Percentiles rank a stretch among this genome's conserved stretches.
Evolutionary conservation across 2,888 invertebrate genomes (phyloP).

Genomic region (Sepioteuthis lessoniana): DNA sequence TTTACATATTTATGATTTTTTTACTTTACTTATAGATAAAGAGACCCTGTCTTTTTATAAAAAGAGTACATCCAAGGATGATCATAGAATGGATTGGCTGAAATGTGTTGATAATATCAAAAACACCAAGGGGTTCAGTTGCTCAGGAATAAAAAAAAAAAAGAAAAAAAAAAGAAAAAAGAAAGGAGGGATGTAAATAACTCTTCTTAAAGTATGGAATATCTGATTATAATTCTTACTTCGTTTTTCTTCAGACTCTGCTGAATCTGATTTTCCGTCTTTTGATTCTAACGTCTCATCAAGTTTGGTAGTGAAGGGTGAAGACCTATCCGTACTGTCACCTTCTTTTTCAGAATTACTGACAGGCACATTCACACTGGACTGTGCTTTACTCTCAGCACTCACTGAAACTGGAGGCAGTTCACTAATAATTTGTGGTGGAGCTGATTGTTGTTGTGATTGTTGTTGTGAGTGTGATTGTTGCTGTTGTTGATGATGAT

Average conservation of each 20-base stretch:
- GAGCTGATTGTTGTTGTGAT: slow-evolving; percentile 35
- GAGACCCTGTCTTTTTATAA: no score
- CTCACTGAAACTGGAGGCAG: slow-evolving; percentile 46
- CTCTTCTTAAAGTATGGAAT: no score
- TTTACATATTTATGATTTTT: no score
- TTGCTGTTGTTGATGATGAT: background rate
- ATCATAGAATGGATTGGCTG: no score
- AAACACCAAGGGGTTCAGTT: no score
- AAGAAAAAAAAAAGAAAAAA: background rate
- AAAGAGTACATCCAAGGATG: no score
- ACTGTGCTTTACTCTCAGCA: slow-evolving; percentile 41
- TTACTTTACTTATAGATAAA: no score
- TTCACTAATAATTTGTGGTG: slow-evolving; percentile 40
- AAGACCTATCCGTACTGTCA: slow-evolving; percentile 24
- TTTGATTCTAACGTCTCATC: slow-evolving; percentile 44
- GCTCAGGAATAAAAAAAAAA: background rate
- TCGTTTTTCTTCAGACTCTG: slow-evolving; percentile 43
- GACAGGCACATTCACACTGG: slow-evolving; percentile 40
- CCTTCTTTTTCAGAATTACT: slow-evolving; percentile 44
- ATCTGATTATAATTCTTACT: background rate
- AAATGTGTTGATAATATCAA: no score
- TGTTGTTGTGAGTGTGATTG: background rate
- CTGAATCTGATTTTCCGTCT: slow-evolving; percentile 44
- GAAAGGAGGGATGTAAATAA: background rate
- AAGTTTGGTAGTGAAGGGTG: slow-evolving; percentile 46